Evolutionary conservation across 23 tunicate species (phyloP).

Genomic region (Ciona savignyi): DNA sequence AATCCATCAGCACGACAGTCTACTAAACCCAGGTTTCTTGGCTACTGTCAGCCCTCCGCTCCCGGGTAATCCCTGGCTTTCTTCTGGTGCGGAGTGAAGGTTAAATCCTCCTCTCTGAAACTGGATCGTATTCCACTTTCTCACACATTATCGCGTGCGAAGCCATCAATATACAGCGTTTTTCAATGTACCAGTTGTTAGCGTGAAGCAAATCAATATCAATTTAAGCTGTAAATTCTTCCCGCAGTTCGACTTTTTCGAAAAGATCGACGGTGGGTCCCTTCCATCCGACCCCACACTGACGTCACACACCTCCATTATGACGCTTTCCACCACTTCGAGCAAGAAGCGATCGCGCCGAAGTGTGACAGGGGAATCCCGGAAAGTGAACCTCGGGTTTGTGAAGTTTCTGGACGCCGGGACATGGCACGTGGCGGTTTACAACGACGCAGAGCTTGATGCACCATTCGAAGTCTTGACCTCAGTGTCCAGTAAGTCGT

Average conservation of each 20-base stretch:
- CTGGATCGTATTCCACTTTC: not conserved
- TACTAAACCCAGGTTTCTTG: no score
- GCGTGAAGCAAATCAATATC: no score
- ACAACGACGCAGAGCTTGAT: slow-evolving; percentile 49
- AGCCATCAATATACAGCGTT: not conserved
- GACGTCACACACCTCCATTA: slow-evolving; percentile 24
- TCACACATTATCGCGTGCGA: not conserved
- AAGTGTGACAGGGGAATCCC: slow-evolving; percentile 7
- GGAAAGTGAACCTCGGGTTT: slow-evolving; percentile 30
- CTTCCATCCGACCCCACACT: slow-evolving; percentile 31
- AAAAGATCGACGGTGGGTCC: slow-evolving; percentile 50
- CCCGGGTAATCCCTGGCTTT: not conserved
- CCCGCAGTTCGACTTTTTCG: slow-evolving; percentile 74
- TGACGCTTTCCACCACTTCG: slow-evolving; percentile 24
- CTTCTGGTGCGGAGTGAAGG: not conserved
- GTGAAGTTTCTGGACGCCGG: slow-evolving; percentile 56
- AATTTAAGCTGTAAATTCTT: not conserved
- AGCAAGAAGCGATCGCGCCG: slow-evolving; percentile 7
- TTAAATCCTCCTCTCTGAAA: not conserved
- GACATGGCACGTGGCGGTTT: slow-evolving; percentile 71
- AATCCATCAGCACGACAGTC: no score
- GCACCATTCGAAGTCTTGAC: slow-evolving; percentile 25
- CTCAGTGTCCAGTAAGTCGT: slow-evolving; percentile 41
- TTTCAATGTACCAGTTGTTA: no score
- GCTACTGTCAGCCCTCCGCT: not conserved